Conservation (phyloP, 1,140 invertebrate genomes). For the Leptopilina clavipes region DNA sequence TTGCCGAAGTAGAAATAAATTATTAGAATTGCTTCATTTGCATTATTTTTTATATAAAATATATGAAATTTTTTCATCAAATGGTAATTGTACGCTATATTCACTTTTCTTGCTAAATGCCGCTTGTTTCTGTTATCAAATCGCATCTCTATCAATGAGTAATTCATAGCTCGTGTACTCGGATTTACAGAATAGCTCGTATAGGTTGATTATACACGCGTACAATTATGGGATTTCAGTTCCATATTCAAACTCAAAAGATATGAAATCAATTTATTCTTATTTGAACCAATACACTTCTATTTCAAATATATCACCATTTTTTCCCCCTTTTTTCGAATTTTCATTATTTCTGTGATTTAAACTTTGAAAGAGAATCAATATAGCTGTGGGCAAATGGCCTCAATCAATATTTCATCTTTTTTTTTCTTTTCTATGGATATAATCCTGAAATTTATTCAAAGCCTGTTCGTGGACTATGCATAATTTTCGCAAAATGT, state of each 20-base stretch:
- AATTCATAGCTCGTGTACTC: not conserved
- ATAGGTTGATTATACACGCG: not conserved
- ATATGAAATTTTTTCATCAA: no score
- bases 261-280: no score
- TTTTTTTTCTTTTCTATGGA: not conserved
- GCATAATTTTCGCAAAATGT: slow-evolving; percentile 4
- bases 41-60: no score
- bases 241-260: no score
- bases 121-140: not conserved
- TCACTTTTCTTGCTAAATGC: not conserved
- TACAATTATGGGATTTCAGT: not conserved
- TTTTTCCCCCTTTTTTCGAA: no score
- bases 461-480: not conserved
- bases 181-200: not conserved
- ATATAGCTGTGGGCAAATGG: not conserved
- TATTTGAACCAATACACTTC: no score
- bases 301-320: no score
- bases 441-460: not conserved
- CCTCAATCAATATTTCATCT: not conserved
- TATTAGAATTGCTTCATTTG: no score
- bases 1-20: no score
- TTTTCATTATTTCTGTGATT: not conserved
- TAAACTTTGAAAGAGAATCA: not conserved
- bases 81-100: not conserved
- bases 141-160: slow-evolving; percentile 15